Percentiles rank a stretch among this genome's conserved stretches.
phyloP scores from a whole-genome alignment of 30 jellyfish, hydroid and myxozoan species.

The Turritopsis rubra region DNA sequence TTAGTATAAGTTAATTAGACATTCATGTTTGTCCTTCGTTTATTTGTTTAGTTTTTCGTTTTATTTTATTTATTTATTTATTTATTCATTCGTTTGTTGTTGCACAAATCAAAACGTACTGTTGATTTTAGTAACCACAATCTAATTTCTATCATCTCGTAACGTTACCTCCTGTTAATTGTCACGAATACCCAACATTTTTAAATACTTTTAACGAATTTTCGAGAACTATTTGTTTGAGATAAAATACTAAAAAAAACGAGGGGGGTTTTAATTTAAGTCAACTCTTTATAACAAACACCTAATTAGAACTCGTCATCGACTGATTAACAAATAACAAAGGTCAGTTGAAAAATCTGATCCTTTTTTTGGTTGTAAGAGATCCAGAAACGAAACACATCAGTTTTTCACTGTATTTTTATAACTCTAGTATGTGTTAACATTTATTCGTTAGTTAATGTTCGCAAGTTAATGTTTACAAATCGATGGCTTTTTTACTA shows the following conservation, averaged over 20 bases:
- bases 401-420: too few relatives aligned
- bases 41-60: neutral
- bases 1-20: neutral
- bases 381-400: too few relatives aligned
- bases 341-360: too few relatives aligned
- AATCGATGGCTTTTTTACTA: too few relatives aligned
- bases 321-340: too few relatives aligned
- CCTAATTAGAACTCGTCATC: too few relatives aligned
- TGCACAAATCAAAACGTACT: neutral
- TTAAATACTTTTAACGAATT: neutral
- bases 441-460: too few relatives aligned
- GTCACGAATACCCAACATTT: neutral
- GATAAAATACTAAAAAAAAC: neutral
- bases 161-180: neutral
- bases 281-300: neutral
- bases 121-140: neutral
- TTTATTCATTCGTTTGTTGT: neutral
- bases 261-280: neutral
- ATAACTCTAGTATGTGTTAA: too few relatives aligned
- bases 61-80: too few relatives aligned
- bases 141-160: neutral
- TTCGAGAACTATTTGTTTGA: neutral
- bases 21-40: neutral
- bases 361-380: too few relatives aligned
- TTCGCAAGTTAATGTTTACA: too few relatives aligned